phyloP scores from a whole-genome alignment of 2,113 vertebrate species.

The Lutjanus erythropterus region DNA sequence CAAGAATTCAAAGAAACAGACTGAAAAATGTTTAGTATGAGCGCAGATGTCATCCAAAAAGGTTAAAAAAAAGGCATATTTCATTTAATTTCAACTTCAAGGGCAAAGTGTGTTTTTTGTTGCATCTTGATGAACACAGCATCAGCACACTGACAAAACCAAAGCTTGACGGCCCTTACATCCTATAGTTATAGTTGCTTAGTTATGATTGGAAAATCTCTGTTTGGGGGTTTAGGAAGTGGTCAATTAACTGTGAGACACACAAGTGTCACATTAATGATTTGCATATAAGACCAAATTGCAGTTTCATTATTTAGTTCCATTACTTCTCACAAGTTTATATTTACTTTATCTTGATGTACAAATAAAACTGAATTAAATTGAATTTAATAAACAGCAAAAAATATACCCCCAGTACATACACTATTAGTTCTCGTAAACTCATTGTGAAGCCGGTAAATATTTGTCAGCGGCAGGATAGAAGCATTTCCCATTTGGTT shows the following conservation, averaged over 20 bases:
- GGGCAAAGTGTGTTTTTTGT: too few species aligned
- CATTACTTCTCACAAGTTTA: background rate
- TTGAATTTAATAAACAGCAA: too few species aligned
- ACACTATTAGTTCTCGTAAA: background rate
- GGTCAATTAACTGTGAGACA: background rate
- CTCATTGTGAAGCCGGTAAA: background rate
- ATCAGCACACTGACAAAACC: background rate
- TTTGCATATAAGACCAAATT: background rate
- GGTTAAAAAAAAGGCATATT: too few species aligned
- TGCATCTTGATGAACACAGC: background rate
- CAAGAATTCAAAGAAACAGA: too few species aligned
- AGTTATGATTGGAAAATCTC: background rate
- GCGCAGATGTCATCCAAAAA: too few species aligned
- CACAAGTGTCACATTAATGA: background rate
- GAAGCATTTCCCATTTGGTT: conserved; percentile 13
- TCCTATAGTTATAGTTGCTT: background rate
- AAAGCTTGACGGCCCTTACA: background rate
- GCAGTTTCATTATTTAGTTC: background rate
- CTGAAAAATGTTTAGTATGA: too few species aligned
- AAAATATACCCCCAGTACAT: background rate
- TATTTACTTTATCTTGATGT: background rate
- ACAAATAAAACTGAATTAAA: too few species aligned
- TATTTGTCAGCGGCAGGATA: background rate
- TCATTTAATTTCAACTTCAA: too few species aligned
- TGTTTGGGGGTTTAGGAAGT: background rate